These are phyloP conservation scores for Latrodectus elegans DNA, from an alignment of 2,888 invertebrate species.

Conservation along the genomic window DNA sequence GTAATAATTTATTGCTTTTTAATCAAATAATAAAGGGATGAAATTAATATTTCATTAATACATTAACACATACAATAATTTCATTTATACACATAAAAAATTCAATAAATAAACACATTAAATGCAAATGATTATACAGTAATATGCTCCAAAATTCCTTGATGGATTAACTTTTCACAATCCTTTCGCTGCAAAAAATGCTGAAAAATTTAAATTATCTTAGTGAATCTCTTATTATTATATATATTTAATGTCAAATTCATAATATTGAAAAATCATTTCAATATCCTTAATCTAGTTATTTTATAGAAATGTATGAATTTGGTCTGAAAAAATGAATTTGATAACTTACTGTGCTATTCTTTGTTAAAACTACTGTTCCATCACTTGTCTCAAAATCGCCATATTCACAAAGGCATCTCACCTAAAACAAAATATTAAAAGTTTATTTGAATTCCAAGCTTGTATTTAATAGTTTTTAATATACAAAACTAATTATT, in stretches of 20 bases:
- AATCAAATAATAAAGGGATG: background rate
- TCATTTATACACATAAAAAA: background rate
- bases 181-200: conserved; percentile 91
- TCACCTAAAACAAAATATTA: conserved; percentile 76
- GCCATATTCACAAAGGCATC: conserved; percentile 92
- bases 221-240: too few species aligned
- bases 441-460: background rate
- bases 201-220: conserved; percentile 71
- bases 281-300: too few species aligned
- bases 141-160: conserved; percentile 87
- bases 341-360: conserved; percentile 80
- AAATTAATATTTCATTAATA: background rate
- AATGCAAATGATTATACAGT: conserved; percentile 12
- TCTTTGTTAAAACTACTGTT: conserved; percentile 89
- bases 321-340: too few species aligned
- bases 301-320: too few species aligned
- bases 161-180: conserved; percentile 91
- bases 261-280: too few species aligned
- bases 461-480: too few species aligned
- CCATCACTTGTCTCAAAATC: conserved; percentile 95
- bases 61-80: background rate
- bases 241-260: too few species aligned
- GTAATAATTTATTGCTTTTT: background rate
- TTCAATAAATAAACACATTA: background rate
- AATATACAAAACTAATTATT: too few species aligned